These are phyloP conservation scores for Bilobella aurantiaca DNA, from an alignment of 1,140 invertebrate species.

Conservation along the genomic window DNA sequence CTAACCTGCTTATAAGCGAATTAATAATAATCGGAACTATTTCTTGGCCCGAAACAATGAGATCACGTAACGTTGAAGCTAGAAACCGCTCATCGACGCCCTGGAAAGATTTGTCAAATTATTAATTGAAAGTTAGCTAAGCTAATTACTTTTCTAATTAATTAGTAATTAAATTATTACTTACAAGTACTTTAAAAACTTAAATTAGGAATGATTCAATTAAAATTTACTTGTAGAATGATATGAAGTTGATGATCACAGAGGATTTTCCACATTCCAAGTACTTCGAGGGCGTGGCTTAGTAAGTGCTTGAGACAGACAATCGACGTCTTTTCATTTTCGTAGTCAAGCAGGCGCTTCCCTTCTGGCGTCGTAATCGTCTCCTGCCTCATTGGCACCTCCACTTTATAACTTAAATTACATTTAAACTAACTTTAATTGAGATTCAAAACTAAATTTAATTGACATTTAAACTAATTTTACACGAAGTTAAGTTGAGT, in stretches of 20 bases:
- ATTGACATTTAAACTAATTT: not conserved
- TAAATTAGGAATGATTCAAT: slow-evolving; percentile 37
- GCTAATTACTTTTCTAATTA: too few species aligned
- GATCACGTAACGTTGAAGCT: slow-evolving; percentile 60
- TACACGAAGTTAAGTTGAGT: not conserved
- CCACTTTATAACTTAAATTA: not conserved
- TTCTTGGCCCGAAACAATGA: slow-evolving; percentile 75
- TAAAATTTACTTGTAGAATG: slow-evolving; percentile 51
- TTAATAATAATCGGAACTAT: slow-evolving; percentile 64
- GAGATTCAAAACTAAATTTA: too few species aligned
- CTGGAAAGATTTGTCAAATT: too few species aligned
- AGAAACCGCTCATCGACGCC: slow-evolving; percentile 54
- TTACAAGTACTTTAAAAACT: too few species aligned
- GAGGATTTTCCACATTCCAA: slow-evolving; percentile 86
- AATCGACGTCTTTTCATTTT: slow-evolving; percentile 56
- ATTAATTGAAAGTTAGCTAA: too few species aligned
- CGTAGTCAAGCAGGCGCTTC: slow-evolving; percentile 1
- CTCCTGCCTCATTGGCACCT: not conserved
- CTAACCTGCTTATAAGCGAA: slow-evolving; percentile 56
- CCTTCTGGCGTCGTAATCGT: slow-evolving; percentile 1
- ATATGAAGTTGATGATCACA: slow-evolving; percentile 85
- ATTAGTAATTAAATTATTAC: too few species aligned
- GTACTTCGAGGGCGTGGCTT: slow-evolving; percentile 70
- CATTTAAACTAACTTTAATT: too few species aligned
- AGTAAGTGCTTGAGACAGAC: slow-evolving; percentile 66